Evolutionary conservation across 2,113 vertebrate genomes (phyloP).

Genomic region (Amphiprion ocellaris): DNA sequence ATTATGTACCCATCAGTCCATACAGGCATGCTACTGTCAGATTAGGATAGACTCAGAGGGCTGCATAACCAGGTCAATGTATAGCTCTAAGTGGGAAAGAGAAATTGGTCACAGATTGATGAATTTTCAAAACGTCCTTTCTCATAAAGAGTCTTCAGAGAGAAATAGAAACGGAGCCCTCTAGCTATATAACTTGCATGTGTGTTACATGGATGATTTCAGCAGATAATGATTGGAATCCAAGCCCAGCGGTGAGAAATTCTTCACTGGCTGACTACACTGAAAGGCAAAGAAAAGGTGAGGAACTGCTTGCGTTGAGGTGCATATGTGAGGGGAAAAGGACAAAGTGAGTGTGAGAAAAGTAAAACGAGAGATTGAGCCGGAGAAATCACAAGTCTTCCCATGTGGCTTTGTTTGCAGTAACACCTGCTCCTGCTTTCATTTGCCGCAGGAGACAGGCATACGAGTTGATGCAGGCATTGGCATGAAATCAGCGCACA

Average conservation of each 20-base stretch:
- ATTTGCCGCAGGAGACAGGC: slow-evolving; percentile 67
- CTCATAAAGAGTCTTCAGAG: slow-evolving; percentile 11
- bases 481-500: slow-evolving; percentile 40
- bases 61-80: not conserved
- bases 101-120: slow-evolving; percentile 3
- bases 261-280: slow-evolving; percentile 51
- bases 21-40: not conserved
- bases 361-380: slow-evolving; percentile 12
- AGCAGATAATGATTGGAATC: slow-evolving; percentile 66
- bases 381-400: slow-evolving; percentile 51
- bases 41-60: not conserved
- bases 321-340: slow-evolving; percentile 8
- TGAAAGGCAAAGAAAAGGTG: slow-evolving; percentile 40
- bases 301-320: slow-evolving; percentile 24
- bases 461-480: slow-evolving; percentile 76
- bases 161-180: slow-evolving; percentile 34
- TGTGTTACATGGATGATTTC: slow-evolving; percentile 62
- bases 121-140: not conserved
- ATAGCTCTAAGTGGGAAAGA: not conserved
- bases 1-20: not conserved
- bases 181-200: slow-evolving; percentile 34
- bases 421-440: slow-evolving; percentile 75
- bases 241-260: slow-evolving; percentile 63
- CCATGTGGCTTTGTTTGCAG: slow-evolving; percentile 57
- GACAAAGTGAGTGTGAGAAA: not conserved